Evolutionary conservation across 2,113 vertebrate genomes (phyloP), one percentile per base, ranked within the genome.

Genomic region (Etheostoma spectabile): DNA sequence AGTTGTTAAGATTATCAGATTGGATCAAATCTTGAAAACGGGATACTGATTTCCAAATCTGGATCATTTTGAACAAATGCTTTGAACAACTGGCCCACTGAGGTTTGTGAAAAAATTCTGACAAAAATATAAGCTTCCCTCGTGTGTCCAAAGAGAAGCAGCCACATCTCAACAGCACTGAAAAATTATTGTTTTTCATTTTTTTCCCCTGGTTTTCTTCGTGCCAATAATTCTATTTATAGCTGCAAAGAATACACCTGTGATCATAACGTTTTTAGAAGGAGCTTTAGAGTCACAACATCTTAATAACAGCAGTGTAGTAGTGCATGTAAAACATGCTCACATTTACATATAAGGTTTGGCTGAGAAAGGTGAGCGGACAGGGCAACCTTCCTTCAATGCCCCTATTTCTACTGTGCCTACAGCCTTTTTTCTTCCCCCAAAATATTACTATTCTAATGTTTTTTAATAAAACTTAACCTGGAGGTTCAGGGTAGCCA

Each of bases 141-240:
- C 57, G 42, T 60, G 75, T 78, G 75, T 78, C 60, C 74, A 82
- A 33, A 53, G 10, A 68, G 33, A 35, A 53, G 33, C 30, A 46
- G 18, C 0, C 6, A 15, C 10, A 48, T 38, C 38, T 38, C 30
- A 73, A 35, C 15, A n/a, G 19, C 1, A 27, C 24, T 24, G 2
- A 22, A 38, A 38, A 35, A 10, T 10, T 1, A 38, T 38, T 38
- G 38, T 10, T 38, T 38, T n/a, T n/a, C n/a, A 8, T 10, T 38
- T 38, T 8, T 38, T 38, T 8, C 10, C 10, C 8, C 38, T 55
- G 19, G 2, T 52, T 13, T 46, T 15, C 5, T 59, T 59, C 38
- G 19, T 24, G 35, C 12, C 3, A 60, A n/a, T 2, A n/a, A 5
- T 59, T 7, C 5, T 0, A 13, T 10, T 21, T n/a, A 53, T 4